phyloP scores from a whole-genome alignment of 35 echinoderm and acorn worm species.

The Stichopus chloronotus region DNA sequence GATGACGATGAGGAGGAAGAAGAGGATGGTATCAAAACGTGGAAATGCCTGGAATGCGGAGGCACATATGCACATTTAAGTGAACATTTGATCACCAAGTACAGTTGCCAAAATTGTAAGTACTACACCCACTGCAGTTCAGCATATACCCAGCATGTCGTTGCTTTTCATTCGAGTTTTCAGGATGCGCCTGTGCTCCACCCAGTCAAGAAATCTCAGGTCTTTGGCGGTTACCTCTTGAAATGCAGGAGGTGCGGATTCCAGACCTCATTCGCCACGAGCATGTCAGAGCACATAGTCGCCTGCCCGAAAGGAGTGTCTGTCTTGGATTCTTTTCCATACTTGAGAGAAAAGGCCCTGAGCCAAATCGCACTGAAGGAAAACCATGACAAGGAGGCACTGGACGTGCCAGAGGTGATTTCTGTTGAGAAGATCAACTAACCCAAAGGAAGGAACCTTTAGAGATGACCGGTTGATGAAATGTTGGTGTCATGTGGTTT shows the following conservation, averaged over 20 bases:
- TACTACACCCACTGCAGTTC: conserved; percentile 57
- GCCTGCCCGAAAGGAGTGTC: conserved; percentile 35
- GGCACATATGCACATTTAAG: background rate
- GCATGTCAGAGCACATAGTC: conserved; percentile 38
- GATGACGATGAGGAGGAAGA: background rate
- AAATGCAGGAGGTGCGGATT: conserved; percentile 40
- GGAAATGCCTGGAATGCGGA: conserved; percentile 59
- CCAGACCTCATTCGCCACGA: conserved; percentile 47
- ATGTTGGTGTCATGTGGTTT: too few species aligned
- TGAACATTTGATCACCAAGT: conserved; percentile 27
- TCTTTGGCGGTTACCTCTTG: conserved; percentile 15
- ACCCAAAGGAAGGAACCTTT: background rate
- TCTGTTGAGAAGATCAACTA: background rate
- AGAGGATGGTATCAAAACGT: conserved; percentile 32
- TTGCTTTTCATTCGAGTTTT: conserved; percentile 48
- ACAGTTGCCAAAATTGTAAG: conserved; percentile 38
- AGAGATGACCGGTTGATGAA: too few species aligned
- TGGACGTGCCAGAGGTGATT: conserved; percentile 23
- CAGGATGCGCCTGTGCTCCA: conserved; percentile 36
- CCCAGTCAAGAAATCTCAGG: conserved; percentile 35
- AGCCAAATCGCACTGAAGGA: conserved; percentile 15
- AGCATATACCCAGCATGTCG: conserved; percentile 47
- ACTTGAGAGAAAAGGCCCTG: conserved; percentile 29
- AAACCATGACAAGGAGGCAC: background rate
- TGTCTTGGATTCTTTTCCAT: conserved; percentile 31